Evolutionary conservation across 2,888 invertebrate genomes (phyloP).

Genomic region (Agrotis clavis): DNA sequence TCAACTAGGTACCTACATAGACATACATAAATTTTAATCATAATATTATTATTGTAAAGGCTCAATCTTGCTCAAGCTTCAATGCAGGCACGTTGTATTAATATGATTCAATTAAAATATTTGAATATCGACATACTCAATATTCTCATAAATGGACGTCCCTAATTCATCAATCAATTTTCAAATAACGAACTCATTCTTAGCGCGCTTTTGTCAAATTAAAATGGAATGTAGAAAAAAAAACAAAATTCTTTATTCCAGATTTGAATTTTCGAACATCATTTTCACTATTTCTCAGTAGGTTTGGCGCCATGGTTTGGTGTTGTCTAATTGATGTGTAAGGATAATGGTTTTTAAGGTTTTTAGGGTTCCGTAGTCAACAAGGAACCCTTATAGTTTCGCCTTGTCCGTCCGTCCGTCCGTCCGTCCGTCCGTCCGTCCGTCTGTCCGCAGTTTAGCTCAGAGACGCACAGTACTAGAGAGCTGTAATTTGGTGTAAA

Average conservation of each 20-base stretch:
- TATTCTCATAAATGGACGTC: slow-evolving; percentile 7
- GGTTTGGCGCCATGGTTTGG: too few species aligned
- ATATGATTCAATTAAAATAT: slow-evolving; percentile 1
- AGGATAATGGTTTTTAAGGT: too few species aligned
- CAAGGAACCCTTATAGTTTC: too few species aligned
- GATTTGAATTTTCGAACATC: slow-evolving; percentile 28
- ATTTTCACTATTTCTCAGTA: background rate
- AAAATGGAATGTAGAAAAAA: background rate
- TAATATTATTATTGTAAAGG: too few species aligned
- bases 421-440: too few species aligned
- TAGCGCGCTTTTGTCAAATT: background rate
- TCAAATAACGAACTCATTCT: background rate
- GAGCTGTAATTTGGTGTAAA: too few species aligned
- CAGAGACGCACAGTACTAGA: too few species aligned
- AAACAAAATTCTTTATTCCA: background rate
- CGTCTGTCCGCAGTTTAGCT: too few species aligned
- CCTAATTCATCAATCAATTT: background rate
- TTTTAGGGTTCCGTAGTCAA: too few species aligned
- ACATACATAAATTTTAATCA: too few species aligned
- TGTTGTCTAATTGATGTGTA: too few species aligned
- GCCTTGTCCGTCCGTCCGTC: too few species aligned
- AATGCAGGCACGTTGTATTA: background rate
- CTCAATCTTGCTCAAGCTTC: slow-evolving; percentile 32
- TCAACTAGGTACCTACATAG: background rate
- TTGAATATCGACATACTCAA: background rate